Evolutionary conservation across 2,888 invertebrate species (phyloP).

Genomic region (Chouioia cunea): DNA sequence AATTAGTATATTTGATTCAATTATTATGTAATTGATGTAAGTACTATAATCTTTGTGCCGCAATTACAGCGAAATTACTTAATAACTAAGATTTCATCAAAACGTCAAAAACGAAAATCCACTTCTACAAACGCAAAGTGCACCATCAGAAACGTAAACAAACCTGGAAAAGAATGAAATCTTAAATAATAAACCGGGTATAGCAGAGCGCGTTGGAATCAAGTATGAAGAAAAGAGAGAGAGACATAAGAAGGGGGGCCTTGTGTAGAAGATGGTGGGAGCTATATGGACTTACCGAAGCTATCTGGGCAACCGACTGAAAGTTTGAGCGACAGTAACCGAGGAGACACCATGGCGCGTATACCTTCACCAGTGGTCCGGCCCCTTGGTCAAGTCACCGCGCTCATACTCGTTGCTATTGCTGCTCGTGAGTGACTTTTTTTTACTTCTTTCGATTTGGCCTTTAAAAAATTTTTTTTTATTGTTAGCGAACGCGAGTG

Average conservation of each 20-base stretch:
- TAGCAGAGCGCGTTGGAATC: constrained; percentile 15
- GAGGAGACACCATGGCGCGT: constrained; percentile 67
- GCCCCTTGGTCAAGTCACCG: constrained; percentile 56
- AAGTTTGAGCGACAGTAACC: constrained; percentile 66
- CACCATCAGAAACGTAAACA: too few species aligned
- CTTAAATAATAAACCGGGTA: too few species aligned
- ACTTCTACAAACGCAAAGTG: too few species aligned
- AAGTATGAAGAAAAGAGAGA: constrained; percentile 38
- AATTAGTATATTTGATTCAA: too few species aligned
- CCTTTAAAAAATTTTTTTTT: too few species aligned
- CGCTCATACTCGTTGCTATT: constrained; percentile 52
- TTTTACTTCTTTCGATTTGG: constrained; percentile 14
- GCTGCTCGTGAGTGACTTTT: constrained; percentile 60
- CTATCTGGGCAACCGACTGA: constrained; percentile 47
- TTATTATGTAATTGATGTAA: too few species aligned
- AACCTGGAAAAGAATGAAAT: too few species aligned
- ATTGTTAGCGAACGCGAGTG: not conserved
- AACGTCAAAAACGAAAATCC: too few species aligned
- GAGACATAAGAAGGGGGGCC: constrained; percentile 35
- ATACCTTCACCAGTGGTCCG: constrained; percentile 56
- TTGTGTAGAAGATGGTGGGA: constrained; percentile 28
- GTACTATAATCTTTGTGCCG: too few species aligned
- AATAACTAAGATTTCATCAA: too few species aligned
- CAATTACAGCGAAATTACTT: too few species aligned
- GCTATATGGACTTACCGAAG: constrained; percentile 40